phyloP scores from a whole-genome alignment of 2,888 invertebrate species.

The Hemicrepidius hirtus region DNA sequence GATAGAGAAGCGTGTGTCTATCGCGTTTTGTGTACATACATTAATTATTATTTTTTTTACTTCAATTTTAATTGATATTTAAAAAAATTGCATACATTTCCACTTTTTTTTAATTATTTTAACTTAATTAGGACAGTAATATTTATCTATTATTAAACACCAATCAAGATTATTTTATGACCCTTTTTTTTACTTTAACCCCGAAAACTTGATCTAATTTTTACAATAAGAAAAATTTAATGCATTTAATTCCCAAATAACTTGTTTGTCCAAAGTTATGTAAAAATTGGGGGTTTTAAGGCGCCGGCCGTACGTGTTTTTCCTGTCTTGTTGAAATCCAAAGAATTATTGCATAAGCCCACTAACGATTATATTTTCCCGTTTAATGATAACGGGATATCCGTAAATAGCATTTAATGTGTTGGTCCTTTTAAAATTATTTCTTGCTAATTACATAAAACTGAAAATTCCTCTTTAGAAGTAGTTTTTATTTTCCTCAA shows the following conservation, averaged over 20 bases:
- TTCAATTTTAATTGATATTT: no score
- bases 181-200: no score
- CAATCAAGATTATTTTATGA: no score
- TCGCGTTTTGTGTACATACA: no score
- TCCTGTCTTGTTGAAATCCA: neutral
- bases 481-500: neutral
- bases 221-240: no score
- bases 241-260: neutral
- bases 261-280: conserved; percentile 13
- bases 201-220: no score
- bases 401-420: neutral
- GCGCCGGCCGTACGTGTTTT: conserved; percentile 17
- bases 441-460: neutral
- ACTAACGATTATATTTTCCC: neutral
- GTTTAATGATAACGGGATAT: conserved; percentile 2
- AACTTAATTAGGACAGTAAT: no score
- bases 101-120: no score
- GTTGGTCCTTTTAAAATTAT: neutral
- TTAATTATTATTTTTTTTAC: no score
- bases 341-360: conserved; percentile 12
- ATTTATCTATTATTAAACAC: no score
- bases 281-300: conserved; percentile 3
- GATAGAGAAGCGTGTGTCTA: no score
- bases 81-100: no score
- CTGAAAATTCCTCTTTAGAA: neutral